These are phyloP conservation scores for Morphnarchus princeps DNA, from an alignment of 2,113 vertebrate genomes.

Conservation along the genomic window DNA sequence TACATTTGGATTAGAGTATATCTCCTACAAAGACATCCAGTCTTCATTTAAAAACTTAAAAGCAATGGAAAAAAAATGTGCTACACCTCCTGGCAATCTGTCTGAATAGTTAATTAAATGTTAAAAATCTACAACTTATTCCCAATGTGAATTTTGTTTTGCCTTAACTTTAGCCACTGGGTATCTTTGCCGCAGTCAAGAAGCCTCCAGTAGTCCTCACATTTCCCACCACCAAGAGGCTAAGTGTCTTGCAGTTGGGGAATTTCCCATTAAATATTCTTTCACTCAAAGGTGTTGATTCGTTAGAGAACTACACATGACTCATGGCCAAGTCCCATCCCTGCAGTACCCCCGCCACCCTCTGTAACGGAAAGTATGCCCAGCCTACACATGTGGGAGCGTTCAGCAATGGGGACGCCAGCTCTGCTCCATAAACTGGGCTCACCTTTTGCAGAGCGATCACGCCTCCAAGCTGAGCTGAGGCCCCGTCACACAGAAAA, in stretches of 20 bases:
- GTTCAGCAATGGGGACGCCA: neutral
- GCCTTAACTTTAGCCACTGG: neutral
- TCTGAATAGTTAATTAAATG: slow-evolving; percentile 19
- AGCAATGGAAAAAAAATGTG: neutral
- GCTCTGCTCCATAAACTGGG: neutral
- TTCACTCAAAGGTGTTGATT: neutral
- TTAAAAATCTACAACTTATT: neutral
- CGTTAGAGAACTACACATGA: neutral
- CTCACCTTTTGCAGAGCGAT: neutral
- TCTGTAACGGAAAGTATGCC: accelerated
- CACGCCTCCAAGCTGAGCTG: neutral
- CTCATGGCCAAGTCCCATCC: neutral
- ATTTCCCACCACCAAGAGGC: neutral
- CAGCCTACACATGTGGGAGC: neutral
- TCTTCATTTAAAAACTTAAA: slow-evolving; percentile 44
- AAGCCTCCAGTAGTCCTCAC: neutral
- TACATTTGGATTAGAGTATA: slow-evolving; percentile 41
- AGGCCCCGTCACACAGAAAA: accelerated
- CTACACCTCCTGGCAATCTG: neutral
- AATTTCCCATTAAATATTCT: neutral
- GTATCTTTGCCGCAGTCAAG: neutral
- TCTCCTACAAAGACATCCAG: slow-evolving; percentile 13
- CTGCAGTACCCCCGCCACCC: neutral
- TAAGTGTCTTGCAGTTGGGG: neutral
- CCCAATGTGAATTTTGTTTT: neutral